Evolutionary conservation across 2,888 invertebrate species (phyloP), one percentile per base, ranked within the genome.

Genomic region (Pyralis farinalis): DNA sequence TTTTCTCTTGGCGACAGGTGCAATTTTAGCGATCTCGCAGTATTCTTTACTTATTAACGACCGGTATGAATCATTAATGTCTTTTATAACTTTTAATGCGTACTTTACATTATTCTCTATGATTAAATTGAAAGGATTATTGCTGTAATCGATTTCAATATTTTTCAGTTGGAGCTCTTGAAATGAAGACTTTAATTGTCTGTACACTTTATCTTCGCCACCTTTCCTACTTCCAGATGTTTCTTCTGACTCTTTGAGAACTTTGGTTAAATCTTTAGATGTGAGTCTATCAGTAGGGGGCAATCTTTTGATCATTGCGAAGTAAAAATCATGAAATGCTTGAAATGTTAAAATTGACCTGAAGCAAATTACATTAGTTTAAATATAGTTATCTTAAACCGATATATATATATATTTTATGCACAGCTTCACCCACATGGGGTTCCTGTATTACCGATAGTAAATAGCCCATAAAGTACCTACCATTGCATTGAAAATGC

Each of bases 251-350:
- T 87, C 84, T 51, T 59, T 75, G 7, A 39, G 60, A 55, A 88
- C 71, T 60, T 80, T 87, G 7, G 53, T 67, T 28, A 88, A 66
- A 30, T 87, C 87, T 57, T 82, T 86, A 3, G 83, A 78, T 1
- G 50, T 20, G 7, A 83, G 46, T 55, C 80, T 71, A 9, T 88
- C 85, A 28, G 44, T 72, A 20, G 83, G 53, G 16, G 83, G 85
- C 47, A 73, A 56, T 37, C 56, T 62, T 51, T 79, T 88, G 29
- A 91, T 71, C 66, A 82, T 75, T 8, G 88, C 53, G 35, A 72
- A 77, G 40, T 83, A 81, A 51, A 89, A 89, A 47, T 90, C 89
- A 37, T 82, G 82, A 1, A 90, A 61, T n/a, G 75, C 58, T 75
- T 91, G 88, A 49, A 71, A 82, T 4, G 86, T 81, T 44, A 86